A percentile compares a stretch with the other conserved stretches of the same genome.
Evolutionary conservation across 2,888 invertebrate species (phyloP).

Genomic region (Clitarchus hookeri): DNA sequence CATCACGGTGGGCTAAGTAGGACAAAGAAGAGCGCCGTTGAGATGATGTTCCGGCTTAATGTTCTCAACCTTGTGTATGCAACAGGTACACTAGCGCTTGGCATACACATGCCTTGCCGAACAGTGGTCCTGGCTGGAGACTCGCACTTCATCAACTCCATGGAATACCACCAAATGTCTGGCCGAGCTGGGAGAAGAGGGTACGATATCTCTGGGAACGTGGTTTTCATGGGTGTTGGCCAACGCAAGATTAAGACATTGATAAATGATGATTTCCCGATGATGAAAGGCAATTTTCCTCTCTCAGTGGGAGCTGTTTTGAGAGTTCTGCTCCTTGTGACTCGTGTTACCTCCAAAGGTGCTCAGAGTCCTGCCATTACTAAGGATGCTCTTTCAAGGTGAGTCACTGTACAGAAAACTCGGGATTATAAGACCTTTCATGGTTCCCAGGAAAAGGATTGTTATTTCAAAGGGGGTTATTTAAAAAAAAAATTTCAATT

Average conservation of each 20-base stretch:
- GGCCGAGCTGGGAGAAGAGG: slow-evolving; percentile 36
- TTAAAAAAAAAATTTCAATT: no score
- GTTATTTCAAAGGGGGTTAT: no score
- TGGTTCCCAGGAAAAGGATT: no score
- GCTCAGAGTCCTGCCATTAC: not conserved
- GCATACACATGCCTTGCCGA: slow-evolving; percentile 47
- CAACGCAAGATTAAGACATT: slow-evolving; percentile 30
- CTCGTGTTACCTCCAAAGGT: slow-evolving; percentile 22
- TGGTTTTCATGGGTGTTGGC: slow-evolving; percentile 34
- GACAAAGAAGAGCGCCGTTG: slow-evolving; percentile 49
- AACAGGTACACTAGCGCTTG: slow-evolving; percentile 45
- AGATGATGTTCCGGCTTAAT: slow-evolving; percentile 50
- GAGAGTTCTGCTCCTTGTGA: slow-evolving; percentile 28
- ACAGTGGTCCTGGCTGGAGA: slow-evolving; percentile 45
- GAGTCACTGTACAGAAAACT: not conserved
- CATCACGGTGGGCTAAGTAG: slow-evolving; percentile 51
- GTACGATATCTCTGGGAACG: slow-evolving; percentile 30
- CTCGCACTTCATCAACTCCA: slow-evolving; percentile 43
- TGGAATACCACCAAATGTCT: slow-evolving; percentile 44
- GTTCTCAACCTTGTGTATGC: slow-evolving; percentile 43
- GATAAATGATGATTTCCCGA: slow-evolving; percentile 33
- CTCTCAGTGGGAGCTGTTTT: slow-evolving; percentile 32
- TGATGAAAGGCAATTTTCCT: slow-evolving; percentile 36
- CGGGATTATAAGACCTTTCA: no score
- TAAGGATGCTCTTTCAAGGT: slow-evolving; percentile 30